Base-by-base conservation (phyloP, 2,113 vertebrate species). In the Sisor rabdophorus region DNA sequence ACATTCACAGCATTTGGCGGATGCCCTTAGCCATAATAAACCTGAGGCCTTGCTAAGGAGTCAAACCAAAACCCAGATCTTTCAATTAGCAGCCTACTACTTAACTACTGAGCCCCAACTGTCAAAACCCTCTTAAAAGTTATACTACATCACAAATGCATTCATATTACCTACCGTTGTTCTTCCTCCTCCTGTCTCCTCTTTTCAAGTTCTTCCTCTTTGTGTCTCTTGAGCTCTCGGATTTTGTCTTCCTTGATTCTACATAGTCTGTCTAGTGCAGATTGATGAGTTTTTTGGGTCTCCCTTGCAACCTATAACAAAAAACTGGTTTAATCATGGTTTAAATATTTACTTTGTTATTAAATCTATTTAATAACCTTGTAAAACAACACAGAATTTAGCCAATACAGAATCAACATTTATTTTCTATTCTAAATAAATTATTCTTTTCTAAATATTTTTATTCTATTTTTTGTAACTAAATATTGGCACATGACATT, bases 211-310 rank as follows among this genome's bases (percentile, higher is more conserved):
- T 95, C 94, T 79, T 91, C 86, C 81, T 88, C 89, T 87, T 92
- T 95, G 72, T 32, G 86, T 73, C 80, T 93, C 83, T 94, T 93
- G 40, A 95, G 84, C 78, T 96, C 95, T 82, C 83, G 87, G 30
- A 91, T 78, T 85, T 97, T 98, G 44, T 95, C 93, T 83, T 92
- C 92, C 87, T 96, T 98, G 83, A 95, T 90, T 77, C 84, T 91
- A 65, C 89, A 89, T 69, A 99, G 93, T 64, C 96, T 95, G 76
- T 97, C 95, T 64, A 99, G 89, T 58, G 94, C 93, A 77, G 90
- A 87, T 71, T 96, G 93, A 84, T 99, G 95, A 1, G 93, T 95
- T 82, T 81, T 92, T 83, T 95, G 94, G 82, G 89, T 93, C 83
- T 95, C 95, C 85, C 92, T 91, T 70, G 98, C 88, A 70, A 98